These are phyloP conservation scores for Drosophila stalkeri DNA, from an alignment of 2,888 invertebrate genomes.

Conservation along the genomic window DNA sequence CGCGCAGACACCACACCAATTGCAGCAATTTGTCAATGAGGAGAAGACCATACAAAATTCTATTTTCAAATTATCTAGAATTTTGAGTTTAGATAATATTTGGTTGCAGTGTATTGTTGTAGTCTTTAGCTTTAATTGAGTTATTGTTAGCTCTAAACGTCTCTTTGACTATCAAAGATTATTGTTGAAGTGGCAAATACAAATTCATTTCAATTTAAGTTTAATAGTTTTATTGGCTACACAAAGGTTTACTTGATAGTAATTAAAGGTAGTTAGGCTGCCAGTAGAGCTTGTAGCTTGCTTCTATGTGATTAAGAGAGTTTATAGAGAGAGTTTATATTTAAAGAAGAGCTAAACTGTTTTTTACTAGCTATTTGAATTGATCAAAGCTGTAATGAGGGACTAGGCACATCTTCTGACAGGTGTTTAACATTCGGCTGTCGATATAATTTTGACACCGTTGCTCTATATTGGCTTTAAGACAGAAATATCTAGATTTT, in stretches of 20 bases:
- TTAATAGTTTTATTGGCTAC: neutral
- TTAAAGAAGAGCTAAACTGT: too few relatives aligned
- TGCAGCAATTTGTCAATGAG: constrained; percentile 42
- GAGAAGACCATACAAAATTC: constrained; percentile 8
- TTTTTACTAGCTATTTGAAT: too few relatives aligned
- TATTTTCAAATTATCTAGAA: constrained; percentile 21
- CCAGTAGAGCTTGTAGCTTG: too few relatives aligned
- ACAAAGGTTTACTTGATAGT: neutral
- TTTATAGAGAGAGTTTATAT: too few relatives aligned
- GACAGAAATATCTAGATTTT: too few relatives aligned
- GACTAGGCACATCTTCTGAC: too few relatives aligned
- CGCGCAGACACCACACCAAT: constrained; percentile 7
- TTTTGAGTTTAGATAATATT: constrained; percentile 5
- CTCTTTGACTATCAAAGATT: neutral
- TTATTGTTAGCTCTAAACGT: neutral
- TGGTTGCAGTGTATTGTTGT: neutral
- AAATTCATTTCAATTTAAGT: neutral
- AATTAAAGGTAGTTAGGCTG: neutral
- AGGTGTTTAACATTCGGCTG: too few relatives aligned
- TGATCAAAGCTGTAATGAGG: too few relatives aligned
- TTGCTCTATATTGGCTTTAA: too few relatives aligned
- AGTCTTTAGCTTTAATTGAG: neutral
- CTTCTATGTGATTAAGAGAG: too few relatives aligned
- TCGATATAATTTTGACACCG: too few relatives aligned
- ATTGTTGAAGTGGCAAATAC: neutral